These are phyloP conservation scores for Geococcyx californianus DNA, from an alignment of 2,113 vertebrate genomes.

Conservation along the genomic window DNA sequence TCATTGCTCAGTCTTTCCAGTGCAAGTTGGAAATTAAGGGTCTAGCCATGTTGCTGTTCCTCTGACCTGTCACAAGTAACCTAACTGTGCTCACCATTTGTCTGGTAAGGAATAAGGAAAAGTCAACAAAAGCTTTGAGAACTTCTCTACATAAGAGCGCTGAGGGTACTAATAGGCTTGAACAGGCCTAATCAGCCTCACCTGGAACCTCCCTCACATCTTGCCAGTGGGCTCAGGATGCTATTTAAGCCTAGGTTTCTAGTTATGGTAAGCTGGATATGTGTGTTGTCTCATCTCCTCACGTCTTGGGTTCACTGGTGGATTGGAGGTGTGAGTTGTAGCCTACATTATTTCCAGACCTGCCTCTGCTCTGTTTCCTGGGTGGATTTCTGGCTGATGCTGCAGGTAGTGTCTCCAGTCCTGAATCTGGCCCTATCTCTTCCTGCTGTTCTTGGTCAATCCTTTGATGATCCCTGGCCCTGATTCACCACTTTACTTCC, in stretches of 20 bases:
- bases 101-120: neutral
- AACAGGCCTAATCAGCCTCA: neutral
- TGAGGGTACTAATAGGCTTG: neutral
- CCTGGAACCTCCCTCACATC: neutral
- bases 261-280: neutral
- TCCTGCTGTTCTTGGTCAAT: neutral
- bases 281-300: rapidly evolving
- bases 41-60: neutral
- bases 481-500: neutral
- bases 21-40: neutral
- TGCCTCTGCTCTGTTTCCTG: neutral
- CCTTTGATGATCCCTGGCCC: neutral
- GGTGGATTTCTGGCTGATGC: neutral
- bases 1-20: neutral
- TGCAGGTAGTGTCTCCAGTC: neutral
- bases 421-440: neutral
- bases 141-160: neutral
- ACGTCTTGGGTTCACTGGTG: rapidly evolving
- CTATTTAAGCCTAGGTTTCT: neutral
- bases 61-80: neutral
- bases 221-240: neutral
- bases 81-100: rapidly evolving
- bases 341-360: neutral
- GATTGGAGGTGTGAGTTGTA: neutral
- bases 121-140: neutral